These are phyloP conservation scores for Suillia variegata DNA, from an alignment of 2,888 invertebrate genomes.

Conservation along the genomic window DNA sequence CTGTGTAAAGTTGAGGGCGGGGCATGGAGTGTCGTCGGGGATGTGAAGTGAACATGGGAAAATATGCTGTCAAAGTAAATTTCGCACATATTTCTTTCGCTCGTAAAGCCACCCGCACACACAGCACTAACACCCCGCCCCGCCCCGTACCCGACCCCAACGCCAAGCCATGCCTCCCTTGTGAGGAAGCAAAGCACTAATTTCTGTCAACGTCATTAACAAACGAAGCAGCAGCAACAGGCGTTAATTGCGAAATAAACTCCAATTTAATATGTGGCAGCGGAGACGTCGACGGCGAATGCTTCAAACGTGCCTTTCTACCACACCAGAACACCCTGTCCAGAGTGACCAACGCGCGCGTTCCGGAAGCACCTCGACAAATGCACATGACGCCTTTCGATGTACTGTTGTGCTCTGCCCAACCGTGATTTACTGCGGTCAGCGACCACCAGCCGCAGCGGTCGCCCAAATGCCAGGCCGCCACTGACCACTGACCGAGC, in stretches of 20 bases:
- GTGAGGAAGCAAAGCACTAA: too few relatives aligned
- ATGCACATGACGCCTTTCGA: slow-evolving; percentile 7
- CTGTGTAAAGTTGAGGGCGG: slow-evolving; percentile 12
- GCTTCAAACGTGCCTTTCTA: slow-evolving; percentile 5
- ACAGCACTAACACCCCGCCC: slow-evolving; percentile 18
- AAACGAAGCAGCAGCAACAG: slow-evolving; percentile 45
- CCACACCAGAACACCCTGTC: neutral
- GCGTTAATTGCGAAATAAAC: slow-evolving; percentile 62
- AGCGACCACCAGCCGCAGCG: slow-evolving; percentile 39
- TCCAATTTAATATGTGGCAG: slow-evolving; percentile 44
- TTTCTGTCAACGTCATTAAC: slow-evolving; percentile 53
- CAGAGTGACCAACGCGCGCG: slow-evolving; percentile 19
- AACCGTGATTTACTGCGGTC: slow-evolving; percentile 58
- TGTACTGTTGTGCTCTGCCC: slow-evolving; percentile 37
- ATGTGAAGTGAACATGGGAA: slow-evolving; percentile 31
- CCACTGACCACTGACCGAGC: slow-evolving; percentile 22
- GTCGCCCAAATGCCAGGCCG: too few relatives aligned
- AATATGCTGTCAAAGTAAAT: slow-evolving; percentile 34
- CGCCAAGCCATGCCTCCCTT: neutral
- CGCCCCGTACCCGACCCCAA: slow-evolving; percentile 1
- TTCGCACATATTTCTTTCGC: slow-evolving; percentile 38
- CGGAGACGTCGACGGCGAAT: slow-evolving; percentile 6
- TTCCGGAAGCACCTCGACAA: slow-evolving; percentile 54
- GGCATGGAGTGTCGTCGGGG: slow-evolving; percentile 30
- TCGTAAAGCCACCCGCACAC: too few relatives aligned